These are phyloP conservation scores for Drosophila kambysellisi DNA, from an alignment of 2,888 invertebrate species.

Conservation along the genomic window DNA sequence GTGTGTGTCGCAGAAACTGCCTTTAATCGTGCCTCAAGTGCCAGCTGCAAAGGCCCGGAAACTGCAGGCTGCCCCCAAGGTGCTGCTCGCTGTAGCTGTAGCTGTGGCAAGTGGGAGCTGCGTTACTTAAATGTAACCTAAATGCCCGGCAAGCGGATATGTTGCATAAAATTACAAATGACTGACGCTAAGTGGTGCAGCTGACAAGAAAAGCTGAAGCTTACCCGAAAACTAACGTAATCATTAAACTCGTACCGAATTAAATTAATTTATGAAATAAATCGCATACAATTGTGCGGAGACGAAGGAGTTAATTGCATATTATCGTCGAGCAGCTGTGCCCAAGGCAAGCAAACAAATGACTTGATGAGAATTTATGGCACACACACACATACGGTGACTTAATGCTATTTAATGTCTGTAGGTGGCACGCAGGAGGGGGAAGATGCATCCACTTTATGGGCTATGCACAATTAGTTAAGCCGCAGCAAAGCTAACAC, in stretches of 20 bases:
- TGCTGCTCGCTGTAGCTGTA: neutral
- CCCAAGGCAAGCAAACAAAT: slow-evolving; percentile 35
- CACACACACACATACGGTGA: slow-evolving; percentile 6
- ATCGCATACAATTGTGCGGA: slow-evolving; percentile 43
- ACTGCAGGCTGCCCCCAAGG: slow-evolving; percentile 36
- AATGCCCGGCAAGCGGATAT: slow-evolving; percentile 76
- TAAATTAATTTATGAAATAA: slow-evolving; percentile 35
- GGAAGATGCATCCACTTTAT: slow-evolving; percentile 11
- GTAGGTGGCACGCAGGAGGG: neutral
- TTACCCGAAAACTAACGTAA: slow-evolving; percentile 17
- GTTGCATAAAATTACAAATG: slow-evolving; percentile 72
- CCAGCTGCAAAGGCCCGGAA: slow-evolving; percentile 49
- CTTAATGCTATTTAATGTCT: slow-evolving; percentile 39
- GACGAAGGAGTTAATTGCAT: slow-evolving; percentile 65
- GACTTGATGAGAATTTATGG: slow-evolving; percentile 68
- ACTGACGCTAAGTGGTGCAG: slow-evolving; percentile 57
- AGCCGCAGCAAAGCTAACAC: slow-evolving; percentile 71
- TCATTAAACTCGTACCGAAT: slow-evolving; percentile 45
- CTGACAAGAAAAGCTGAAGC: slow-evolving; percentile 10
- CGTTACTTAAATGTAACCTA: slow-evolving; percentile 70
- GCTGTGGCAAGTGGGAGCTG: slow-evolving; percentile 24
- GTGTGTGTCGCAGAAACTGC: slow-evolving; percentile 9
- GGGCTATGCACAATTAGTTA: slow-evolving; percentile 68
- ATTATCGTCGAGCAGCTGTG: slow-evolving; percentile 45
- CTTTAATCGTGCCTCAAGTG: slow-evolving; percentile 48